A percentile compares a stretch with the other conserved stretches of the same genome.
Conservation (phyloP, 2,797 vertebrate species). For the Gobionotothen gibberifrons region DNA sequence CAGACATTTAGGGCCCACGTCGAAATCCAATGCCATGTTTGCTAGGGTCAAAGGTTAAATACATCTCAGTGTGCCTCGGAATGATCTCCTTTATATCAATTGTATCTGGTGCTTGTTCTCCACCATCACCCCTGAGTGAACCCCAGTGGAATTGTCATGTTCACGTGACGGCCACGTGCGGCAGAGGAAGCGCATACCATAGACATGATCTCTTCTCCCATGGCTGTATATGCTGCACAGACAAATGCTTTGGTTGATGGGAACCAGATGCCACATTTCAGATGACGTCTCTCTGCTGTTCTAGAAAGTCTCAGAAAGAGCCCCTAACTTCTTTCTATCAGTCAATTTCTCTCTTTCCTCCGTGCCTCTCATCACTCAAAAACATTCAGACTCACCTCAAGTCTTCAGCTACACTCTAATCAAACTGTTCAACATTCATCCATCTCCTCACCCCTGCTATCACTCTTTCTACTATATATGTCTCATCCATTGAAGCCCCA, state of each 20-base stretch:
- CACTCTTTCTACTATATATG: not conserved
- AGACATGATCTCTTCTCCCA: constrained; percentile 73
- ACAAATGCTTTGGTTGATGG: constrained; percentile 68
- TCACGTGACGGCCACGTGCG: constrained; percentile 66
- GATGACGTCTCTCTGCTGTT: constrained; percentile 67
- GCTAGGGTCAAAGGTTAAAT: not conserved
- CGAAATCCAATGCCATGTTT: not conserved
- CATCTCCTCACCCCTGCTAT: not conserved
- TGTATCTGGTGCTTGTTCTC: not conserved
- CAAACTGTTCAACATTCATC: constrained; percentile 10
- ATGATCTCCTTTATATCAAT: not conserved
- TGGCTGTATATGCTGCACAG: constrained; percentile 69
- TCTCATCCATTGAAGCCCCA: not conserved
- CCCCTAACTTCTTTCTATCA: constrained; percentile 26
- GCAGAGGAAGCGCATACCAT: constrained; percentile 76
- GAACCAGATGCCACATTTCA: constrained; percentile 76
- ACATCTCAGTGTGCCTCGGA: not conserved
- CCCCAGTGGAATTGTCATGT: constrained; percentile 40
- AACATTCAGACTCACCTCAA: constrained; percentile 11
- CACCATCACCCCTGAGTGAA: constrained; percentile 47
- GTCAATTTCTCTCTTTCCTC: constrained; percentile 38
- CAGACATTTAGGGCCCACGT: not conserved
- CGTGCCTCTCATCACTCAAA: constrained; percentile 1
- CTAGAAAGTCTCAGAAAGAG: constrained; percentile 35
- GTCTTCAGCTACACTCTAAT: constrained; percentile 18